A percentile compares a stretch with the other conserved stretches of the same genome.
phyloP scores from a whole-genome alignment of 1,140 invertebrate genomes.

The Pteromalus puparum region DNA sequence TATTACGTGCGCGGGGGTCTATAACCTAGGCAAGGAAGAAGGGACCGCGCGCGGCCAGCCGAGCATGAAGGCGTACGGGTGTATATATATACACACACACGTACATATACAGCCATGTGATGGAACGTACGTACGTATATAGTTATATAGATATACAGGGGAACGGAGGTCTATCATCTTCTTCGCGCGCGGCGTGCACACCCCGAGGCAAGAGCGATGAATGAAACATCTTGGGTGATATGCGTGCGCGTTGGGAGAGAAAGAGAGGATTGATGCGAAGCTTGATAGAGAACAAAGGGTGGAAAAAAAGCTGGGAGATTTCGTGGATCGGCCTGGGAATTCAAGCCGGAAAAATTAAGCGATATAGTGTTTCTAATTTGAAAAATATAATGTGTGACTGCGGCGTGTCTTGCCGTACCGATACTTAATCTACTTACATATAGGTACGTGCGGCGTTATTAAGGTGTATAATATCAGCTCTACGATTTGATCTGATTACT shows the following conservation, averaged over 20 bases:
- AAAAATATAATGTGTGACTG: too few relatives aligned
- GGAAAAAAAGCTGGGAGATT: neutral
- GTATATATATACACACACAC: too few relatives aligned
- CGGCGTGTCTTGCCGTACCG: too few relatives aligned
- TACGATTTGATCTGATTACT: neutral
- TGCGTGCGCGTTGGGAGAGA: neutral
- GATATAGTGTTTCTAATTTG: neutral
- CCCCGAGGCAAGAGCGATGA: conserved; percentile 35
- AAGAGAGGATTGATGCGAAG: neutral
- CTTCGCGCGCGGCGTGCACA: neutral
- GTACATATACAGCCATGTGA: conserved; percentile 26
- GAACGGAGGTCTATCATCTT: conserved; percentile 40
- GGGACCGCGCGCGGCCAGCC: neutral
- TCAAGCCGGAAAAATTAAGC: neutral
- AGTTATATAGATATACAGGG: neutral
- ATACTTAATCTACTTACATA: too few relatives aligned
- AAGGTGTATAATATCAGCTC: too few relatives aligned
- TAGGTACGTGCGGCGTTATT: too few relatives aligned
- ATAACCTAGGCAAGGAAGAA: conserved; percentile 57
- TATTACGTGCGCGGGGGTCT: conserved; percentile 57
- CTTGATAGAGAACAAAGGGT: neutral
- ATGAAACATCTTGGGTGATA: conserved; percentile 33
- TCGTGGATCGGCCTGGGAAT: neutral
- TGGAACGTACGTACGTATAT: neutral
- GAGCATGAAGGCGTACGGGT: neutral